phyloP scores from a whole-genome alignment of 2,888 invertebrate genomes.

The Polydesmus complanatus region DNA sequence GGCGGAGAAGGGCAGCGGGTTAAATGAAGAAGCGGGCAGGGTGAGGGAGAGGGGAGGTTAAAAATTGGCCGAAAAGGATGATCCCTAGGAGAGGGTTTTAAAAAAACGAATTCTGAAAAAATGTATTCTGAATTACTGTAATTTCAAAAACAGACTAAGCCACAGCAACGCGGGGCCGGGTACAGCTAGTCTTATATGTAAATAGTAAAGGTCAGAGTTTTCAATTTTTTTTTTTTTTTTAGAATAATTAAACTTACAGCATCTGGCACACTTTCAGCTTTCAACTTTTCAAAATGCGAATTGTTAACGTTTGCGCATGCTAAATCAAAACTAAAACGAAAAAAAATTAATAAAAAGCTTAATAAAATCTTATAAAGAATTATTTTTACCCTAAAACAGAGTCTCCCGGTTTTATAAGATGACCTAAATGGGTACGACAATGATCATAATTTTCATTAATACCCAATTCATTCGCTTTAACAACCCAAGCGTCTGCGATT shows the following conservation, averaged over 20 bases:
- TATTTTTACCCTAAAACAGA: slow-evolving; percentile 63
- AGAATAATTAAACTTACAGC: slow-evolving; percentile 39
- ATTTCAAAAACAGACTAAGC: too few relatives aligned
- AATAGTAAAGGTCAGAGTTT: too few relatives aligned
- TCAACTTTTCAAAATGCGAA: slow-evolving; percentile 66
- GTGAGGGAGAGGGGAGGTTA: too few relatives aligned
- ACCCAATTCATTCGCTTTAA: slow-evolving; percentile 72
- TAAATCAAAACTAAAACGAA: slow-evolving; percentile 59
- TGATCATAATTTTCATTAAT: slow-evolving; percentile 61
- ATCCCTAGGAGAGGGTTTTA: too few relatives aligned
- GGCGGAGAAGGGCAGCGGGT: too few relatives aligned
- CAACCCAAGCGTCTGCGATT: slow-evolving; percentile 85
- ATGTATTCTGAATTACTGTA: too few relatives aligned
- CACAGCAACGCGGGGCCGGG: too few relatives aligned
- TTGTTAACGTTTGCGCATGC: slow-evolving; percentile 86
- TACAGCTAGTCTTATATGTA: not conserved
- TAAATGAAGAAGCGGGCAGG: too few relatives aligned
- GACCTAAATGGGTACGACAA: slow-evolving; percentile 84
- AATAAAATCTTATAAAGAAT: not conserved
- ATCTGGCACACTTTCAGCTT: slow-evolving; percentile 55
- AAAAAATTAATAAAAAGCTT: slow-evolving; percentile 9
- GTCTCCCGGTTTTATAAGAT: slow-evolving; percentile 83
- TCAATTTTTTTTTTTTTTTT: too few relatives aligned
- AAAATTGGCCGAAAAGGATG: too few relatives aligned
- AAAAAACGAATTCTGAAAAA: too few relatives aligned